phyloP scores from a whole-genome alignment of 2,797 vertebrate genomes.

The Hylomyscus alleni region DNA sequence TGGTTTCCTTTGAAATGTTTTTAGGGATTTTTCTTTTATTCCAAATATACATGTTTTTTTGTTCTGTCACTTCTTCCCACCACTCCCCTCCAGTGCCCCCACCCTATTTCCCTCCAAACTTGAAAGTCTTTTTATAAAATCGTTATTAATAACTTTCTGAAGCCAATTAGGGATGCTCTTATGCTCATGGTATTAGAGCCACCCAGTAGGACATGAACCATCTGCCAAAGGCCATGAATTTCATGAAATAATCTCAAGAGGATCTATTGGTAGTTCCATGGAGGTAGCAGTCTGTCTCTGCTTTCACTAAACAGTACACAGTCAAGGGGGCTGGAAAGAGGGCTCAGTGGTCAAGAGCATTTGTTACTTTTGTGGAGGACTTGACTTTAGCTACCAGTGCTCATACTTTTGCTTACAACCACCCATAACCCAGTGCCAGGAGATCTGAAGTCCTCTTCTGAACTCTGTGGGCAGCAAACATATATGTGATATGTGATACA shows the following conservation, averaged over 20 bases:
- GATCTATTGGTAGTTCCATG: slow-evolving; percentile 17
- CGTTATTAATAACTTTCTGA: neutral
- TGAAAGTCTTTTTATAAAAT: neutral
- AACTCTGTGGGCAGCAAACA: neutral
- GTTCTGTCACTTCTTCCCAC: neutral
- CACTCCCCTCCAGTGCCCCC: neutral
- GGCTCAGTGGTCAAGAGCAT: neutral
- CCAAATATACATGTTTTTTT: neutral
- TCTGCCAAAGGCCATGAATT: neutral
- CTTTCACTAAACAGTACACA: neutral
- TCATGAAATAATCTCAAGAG: neutral
- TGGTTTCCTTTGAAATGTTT: neutral
- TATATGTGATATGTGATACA: neutral
- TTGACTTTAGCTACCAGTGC: neutral
- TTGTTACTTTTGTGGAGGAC: neutral
- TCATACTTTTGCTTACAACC: too few relatives aligned
- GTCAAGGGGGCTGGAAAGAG: too few relatives aligned
- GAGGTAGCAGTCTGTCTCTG: slow-evolving; percentile 5
- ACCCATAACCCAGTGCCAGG: neutral
- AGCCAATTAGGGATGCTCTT: neutral
- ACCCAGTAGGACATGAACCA: neutral
- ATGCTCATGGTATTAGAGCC: neutral
- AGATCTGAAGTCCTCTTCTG: neutral
- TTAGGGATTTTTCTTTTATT: neutral
- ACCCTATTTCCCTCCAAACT: neutral